phyloP scores from a whole-genome alignment of 1,140 invertebrate genomes.

The Listronotus oregonensis region DNA sequence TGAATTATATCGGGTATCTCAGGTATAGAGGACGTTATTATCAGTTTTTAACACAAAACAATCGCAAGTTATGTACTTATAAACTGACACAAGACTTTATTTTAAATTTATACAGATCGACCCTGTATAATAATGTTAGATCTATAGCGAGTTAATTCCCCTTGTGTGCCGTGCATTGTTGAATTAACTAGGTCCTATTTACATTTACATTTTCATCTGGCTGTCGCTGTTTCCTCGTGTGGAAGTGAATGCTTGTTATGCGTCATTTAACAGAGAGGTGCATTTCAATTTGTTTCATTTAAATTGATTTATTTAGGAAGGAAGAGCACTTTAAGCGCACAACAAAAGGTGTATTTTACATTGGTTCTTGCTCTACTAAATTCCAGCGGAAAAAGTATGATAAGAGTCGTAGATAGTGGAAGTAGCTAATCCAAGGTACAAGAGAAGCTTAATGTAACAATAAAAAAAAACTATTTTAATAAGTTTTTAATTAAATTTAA shows the following conservation, averaged over 20 bases:
- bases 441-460: too few species aligned
- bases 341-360: neutral
- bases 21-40: too few species aligned
- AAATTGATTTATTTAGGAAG: conserved; percentile 33
- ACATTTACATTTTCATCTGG: conserved; percentile 31
- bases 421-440: neutral
- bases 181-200: conserved; percentile 21
- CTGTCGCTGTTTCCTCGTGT: conserved; percentile 19
- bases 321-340: conserved; percentile 12
- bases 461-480: too few species aligned
- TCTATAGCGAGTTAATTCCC: conserved; percentile 9
- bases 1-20: too few species aligned
- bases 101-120: neutral
- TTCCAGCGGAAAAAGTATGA: too few species aligned
- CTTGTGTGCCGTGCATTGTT: conserved; percentile 18
- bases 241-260: conserved; percentile 24
- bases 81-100: too few species aligned
- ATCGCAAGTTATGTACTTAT: too few species aligned
- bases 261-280: conserved; percentile 24
- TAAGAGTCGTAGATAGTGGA: too few species aligned
- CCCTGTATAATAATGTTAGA: neutral
- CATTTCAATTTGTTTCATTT: conserved; percentile 32
- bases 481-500: too few species aligned
- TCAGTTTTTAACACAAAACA: too few species aligned
- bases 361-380: too few species aligned